Conservation (phyloP, 2,113 vertebrate genomes). For the Alligator mississippiensis region DNA sequence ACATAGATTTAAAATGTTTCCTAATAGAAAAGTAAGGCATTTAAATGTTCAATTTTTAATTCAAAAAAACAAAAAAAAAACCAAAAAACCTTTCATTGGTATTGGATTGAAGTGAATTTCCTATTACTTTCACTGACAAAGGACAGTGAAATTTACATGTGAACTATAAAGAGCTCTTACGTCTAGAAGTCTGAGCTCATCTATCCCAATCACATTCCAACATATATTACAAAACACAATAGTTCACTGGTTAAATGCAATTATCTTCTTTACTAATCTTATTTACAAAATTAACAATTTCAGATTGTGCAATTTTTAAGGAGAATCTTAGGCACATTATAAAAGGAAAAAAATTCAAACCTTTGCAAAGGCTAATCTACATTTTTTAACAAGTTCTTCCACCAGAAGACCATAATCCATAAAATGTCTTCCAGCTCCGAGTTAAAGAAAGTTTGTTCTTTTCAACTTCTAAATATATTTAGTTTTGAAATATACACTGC, state of each 20-base stretch:
- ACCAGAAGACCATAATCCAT: background rate
- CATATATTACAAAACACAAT: background rate
- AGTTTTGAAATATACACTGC: background rate
- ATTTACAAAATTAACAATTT: background rate
- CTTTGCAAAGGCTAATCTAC: background rate
- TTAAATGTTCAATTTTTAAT: background rate
- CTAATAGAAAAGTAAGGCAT: background rate
- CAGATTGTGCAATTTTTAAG: background rate
- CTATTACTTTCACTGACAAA: background rate
- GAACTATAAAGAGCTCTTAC: background rate
- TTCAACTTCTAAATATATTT: background rate
- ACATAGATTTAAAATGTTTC: background rate
- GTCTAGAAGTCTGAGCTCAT: background rate
- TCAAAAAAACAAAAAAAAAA: background rate
- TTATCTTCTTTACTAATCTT: background rate
- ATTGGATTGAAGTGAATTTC: background rate
- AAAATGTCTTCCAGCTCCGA: background rate
- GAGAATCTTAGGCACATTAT: background rate
- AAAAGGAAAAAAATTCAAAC: background rate
- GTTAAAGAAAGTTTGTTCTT: background rate
- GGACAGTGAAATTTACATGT: background rate
- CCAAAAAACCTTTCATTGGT: too few species aligned
- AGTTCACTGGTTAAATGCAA: background rate
- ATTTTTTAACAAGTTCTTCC: background rate
- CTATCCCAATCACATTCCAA: slow-evolving; percentile 8